These are phyloP conservation scores for Pyxicephalus adspersus DNA, from an alignment of 2,113 vertebrate genomes.

Conservation along the genomic window DNA sequence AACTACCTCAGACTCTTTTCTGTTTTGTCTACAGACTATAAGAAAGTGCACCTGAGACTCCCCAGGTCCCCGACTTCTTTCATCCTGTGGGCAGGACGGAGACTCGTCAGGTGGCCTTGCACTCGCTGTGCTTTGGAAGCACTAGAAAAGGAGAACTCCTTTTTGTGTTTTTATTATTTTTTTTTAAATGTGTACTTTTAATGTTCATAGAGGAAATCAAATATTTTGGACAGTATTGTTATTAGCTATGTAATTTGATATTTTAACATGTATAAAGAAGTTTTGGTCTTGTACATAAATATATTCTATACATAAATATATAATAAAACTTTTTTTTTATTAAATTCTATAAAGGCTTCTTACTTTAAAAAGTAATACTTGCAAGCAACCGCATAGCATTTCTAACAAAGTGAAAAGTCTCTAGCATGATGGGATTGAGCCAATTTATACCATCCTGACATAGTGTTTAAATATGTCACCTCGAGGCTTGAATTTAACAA, in stretches of 20 bases:
- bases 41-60: slow-evolving; percentile 76
- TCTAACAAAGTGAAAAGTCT: too few relatives aligned
- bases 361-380: too few relatives aligned
- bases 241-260: slow-evolving; percentile 88
- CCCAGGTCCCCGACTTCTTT: slow-evolving; percentile 72
- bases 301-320: slow-evolving; percentile 63
- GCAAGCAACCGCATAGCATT: too few relatives aligned
- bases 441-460: too few relatives aligned
- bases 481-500: too few relatives aligned
- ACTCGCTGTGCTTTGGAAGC: slow-evolving; percentile 81
- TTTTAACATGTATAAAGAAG: slow-evolving; percentile 87
- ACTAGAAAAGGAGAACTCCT: slow-evolving; percentile 76
- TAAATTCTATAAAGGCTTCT: slow-evolving; percentile 60
- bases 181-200: slow-evolving; percentile 78
- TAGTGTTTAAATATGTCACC: too few relatives aligned
- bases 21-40: slow-evolving; percentile 79
- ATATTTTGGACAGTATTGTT: slow-evolving; percentile 93
- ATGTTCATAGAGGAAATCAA: slow-evolving; percentile 89
- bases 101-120: slow-evolving; percentile 77
- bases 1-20: slow-evolving; percentile 85
- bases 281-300: slow-evolving; percentile 86
- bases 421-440: too few relatives aligned
- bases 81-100: slow-evolving; percentile 74
- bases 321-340: slow-evolving; percentile 90
- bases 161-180: slow-evolving; percentile 41